Evolutionary conservation across 2,888 invertebrate genomes (phyloP), one percentile per base, ranked within the genome.

Genomic region (Chalcis sispes): DNA sequence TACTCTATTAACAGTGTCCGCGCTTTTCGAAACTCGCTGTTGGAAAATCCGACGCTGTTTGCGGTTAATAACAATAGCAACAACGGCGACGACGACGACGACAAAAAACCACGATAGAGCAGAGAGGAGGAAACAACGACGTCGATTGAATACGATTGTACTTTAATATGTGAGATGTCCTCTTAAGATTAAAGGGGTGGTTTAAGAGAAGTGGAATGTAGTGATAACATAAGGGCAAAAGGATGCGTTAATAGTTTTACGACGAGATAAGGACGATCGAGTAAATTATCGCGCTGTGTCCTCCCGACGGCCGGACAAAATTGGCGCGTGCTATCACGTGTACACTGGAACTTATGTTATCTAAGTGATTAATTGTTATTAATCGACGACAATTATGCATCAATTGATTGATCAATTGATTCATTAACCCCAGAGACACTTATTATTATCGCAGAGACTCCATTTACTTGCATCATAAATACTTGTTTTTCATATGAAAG

Each of bases 321-420:
- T 27, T 18, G 29, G 54, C 40, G 40, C 40, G 18, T 23, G 2
- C 13, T 23, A 20, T 61, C 61, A 61, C 61, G 61, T 61, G 61
- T 40, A 61, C 15, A 23, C 13, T 61, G 8, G 36, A 36, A n/a
- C 36, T 10, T 7, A 10, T 36, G 36, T 36, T 36, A 10, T 10
- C 10, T 36, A 36, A 36, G 10, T 36, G 36, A 36, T 10, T 36
- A 36, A 10, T 36, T 36, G 36, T 36, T 36, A 7, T 7, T 36
- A 10, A 36, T 36, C 36, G 36, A 10, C 10, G 36, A 7, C 10
- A n/a, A n/a, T n/a, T n/a, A n/a, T n/a, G n/a, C n/a, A n/a, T n/a
- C n/a, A n/a, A n/a, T n/a, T n/a, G n/a, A n/a, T n/a, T n/a, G n/a
- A n/a, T n/a, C n/a, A 4, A 36, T 36, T 36, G 36, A 36, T 36